A percentile compares a stretch with the other conserved stretches of the same genome.
Evolutionary conservation across 2,888 invertebrate genomes (phyloP).

Genomic region (Callyntrura sp.): DNA sequence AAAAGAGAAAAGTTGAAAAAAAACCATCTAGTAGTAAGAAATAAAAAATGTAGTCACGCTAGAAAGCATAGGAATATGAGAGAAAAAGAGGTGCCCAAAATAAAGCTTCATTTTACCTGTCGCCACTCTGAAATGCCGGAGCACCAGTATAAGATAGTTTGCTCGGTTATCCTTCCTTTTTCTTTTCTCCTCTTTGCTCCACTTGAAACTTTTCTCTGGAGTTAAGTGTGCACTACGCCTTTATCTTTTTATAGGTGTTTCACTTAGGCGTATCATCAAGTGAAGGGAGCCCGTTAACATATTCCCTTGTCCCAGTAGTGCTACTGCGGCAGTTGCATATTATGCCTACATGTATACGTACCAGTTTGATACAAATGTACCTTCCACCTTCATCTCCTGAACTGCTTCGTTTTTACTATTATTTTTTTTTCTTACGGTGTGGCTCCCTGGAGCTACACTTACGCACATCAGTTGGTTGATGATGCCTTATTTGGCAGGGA

Average conservation of each 20-base stretch:
- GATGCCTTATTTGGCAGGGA: conserved; percentile 52
- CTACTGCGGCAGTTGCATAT: neutral
- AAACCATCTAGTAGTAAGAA: neutral
- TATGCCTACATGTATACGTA: neutral
- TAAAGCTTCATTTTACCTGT: conserved; percentile 67
- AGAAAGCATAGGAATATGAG: neutral
- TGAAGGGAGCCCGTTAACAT: neutral
- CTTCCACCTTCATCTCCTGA: neutral
- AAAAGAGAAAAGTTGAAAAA: conserved; percentile 22
- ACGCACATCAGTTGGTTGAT: conserved; percentile 55
- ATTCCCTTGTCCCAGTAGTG: neutral
- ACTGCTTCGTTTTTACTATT: neutral
- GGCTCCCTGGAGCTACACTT: conserved; percentile 57
- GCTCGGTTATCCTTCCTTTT: neutral
- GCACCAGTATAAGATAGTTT: neutral
- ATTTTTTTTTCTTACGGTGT: conserved; percentile 7
- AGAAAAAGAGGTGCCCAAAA: neutral
- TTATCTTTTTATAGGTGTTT: conserved; percentile 13
- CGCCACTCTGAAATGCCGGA: conserved; percentile 42
- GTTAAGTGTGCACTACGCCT: neutral
- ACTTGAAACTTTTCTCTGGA: conserved; percentile 56
- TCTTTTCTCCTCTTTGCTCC: neutral
- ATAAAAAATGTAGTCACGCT: conserved; percentile 14
- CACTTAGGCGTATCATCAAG: neutral
- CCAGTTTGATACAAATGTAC: neutral